Evolutionary conservation across 2,888 invertebrate genomes (phyloP).

Genomic region (Lottia gigantea): DNA sequence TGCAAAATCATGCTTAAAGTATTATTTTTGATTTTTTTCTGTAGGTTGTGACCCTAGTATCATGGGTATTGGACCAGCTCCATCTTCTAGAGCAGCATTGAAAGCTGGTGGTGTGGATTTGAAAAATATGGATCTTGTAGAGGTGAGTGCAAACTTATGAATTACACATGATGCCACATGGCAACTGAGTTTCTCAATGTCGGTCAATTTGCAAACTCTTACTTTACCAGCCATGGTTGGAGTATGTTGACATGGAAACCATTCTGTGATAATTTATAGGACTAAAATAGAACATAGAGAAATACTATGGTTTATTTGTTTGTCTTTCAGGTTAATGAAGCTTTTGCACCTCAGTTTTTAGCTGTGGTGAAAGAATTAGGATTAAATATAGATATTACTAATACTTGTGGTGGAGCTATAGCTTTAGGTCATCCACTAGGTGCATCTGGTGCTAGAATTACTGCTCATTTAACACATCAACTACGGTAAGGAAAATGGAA

Average conservation of each 20-base stretch:
- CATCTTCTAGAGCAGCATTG: constrained; percentile 88
- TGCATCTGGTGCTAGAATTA: constrained; percentile 94
- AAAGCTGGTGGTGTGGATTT: constrained; percentile 81
- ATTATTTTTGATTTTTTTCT: constrained; percentile 10
- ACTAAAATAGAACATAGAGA: not conserved
- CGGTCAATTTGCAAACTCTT: too few species aligned
- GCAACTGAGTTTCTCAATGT: too few species aligned
- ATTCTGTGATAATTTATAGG: too few species aligned
- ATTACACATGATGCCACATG: too few species aligned
- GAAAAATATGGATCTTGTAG: constrained; percentile 90
- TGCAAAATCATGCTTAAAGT: too few species aligned
- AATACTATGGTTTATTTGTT: constrained; percentile 5
- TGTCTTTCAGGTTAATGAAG: constrained; percentile 89
- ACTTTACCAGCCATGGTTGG: too few species aligned
- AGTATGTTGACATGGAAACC: too few species aligned
- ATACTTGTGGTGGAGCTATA: constrained; percentile 96
- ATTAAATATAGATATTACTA: constrained; percentile 86
- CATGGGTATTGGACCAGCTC: constrained; percentile 97
- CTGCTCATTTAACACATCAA: constrained; percentile 90
- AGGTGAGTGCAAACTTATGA: constrained; percentile 77
- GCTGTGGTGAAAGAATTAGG: constrained; percentile 91
- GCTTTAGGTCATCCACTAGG: constrained; percentile 96
- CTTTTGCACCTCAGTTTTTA: constrained; percentile 94
- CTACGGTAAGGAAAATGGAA: constrained; percentile 82
- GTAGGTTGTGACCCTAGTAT: constrained; percentile 89